Conservation (phyloP, 2,797 vertebrate species). For the Pelobates cultripes region DNA sequence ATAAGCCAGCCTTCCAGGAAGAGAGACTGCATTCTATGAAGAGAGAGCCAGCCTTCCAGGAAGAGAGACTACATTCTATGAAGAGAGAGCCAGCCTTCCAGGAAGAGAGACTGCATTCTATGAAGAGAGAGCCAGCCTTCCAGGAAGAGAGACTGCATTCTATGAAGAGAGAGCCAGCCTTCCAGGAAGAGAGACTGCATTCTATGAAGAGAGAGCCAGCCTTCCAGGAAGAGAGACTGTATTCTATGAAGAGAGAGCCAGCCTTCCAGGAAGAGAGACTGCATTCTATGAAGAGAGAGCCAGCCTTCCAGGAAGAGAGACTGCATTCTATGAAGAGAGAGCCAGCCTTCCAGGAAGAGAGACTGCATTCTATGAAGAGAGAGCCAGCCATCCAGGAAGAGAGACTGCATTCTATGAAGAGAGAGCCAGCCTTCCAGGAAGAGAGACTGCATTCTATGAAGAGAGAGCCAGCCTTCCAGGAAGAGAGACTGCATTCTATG, state of each 20-base stretch:
- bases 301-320: too few relatives aligned
- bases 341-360: too few relatives aligned
- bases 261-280: too few relatives aligned
- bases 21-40: conserved; percentile 11
- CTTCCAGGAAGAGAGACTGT: not conserved
- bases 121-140: conserved; percentile 12
- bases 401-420: conserved; percentile 5
- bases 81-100: conserved; percentile 20
- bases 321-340: too few relatives aligned
- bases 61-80: conserved; percentile 2
- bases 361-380: too few relatives aligned
- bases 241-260: too few relatives aligned
- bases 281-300: too few relatives aligned
- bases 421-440: conserved; percentile 3
- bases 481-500: too few relatives aligned
- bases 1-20: conserved; percentile 30
- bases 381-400: too few relatives aligned
- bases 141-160: conserved; percentile 15
- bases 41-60: conserved; percentile 22
- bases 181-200: not conserved
- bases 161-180: not conserved
- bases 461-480: conserved; percentile 19
- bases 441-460: too few relatives aligned
- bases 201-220: not conserved
- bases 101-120: conserved; percentile 16